Conservation (phyloP, 2,797 vertebrate genomes). For the Zalophus californianus region DNA sequence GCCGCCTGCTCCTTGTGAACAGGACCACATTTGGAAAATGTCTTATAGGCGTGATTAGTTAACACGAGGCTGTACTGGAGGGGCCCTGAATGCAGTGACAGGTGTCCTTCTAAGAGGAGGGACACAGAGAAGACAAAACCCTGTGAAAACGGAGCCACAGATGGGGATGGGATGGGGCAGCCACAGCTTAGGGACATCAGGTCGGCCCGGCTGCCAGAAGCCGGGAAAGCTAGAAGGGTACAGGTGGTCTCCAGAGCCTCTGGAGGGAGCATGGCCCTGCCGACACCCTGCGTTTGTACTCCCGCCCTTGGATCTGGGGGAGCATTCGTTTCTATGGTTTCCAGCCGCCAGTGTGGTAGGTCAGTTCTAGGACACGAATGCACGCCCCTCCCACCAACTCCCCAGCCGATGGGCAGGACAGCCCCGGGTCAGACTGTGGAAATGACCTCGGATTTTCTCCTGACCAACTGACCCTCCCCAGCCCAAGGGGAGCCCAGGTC, state of each 20-base stretch:
- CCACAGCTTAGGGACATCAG: too few relatives aligned
- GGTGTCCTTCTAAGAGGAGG: neutral
- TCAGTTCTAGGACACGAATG: fast-evolving
- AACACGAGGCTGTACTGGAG: neutral
- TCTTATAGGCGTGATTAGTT: neutral
- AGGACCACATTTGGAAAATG: neutral
- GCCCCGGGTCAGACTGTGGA: fast-evolving
- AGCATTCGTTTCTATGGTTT: neutral
- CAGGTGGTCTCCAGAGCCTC: too few relatives aligned
- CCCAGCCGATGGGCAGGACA: neutral
- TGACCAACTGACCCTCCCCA: neutral
- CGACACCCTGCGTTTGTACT: neutral
- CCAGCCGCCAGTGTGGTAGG: fast-evolving
- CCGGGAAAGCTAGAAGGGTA: fast-evolving
- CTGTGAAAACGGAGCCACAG: neutral
- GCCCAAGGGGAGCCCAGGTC: neutral
- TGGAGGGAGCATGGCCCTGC: fast-evolving
- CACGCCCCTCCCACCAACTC: neutral
- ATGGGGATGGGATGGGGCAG: neutral
- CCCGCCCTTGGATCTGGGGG: too few relatives aligned
- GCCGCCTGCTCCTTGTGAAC: neutral
- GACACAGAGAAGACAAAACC: neutral
- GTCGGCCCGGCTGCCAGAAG: neutral
- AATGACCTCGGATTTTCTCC: fast-evolving
- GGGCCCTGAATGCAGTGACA: neutral